These are phyloP conservation scores for Thrips palmi DNA, from an alignment of 1,140 invertebrate genomes.

Conservation along the genomic window DNA sequence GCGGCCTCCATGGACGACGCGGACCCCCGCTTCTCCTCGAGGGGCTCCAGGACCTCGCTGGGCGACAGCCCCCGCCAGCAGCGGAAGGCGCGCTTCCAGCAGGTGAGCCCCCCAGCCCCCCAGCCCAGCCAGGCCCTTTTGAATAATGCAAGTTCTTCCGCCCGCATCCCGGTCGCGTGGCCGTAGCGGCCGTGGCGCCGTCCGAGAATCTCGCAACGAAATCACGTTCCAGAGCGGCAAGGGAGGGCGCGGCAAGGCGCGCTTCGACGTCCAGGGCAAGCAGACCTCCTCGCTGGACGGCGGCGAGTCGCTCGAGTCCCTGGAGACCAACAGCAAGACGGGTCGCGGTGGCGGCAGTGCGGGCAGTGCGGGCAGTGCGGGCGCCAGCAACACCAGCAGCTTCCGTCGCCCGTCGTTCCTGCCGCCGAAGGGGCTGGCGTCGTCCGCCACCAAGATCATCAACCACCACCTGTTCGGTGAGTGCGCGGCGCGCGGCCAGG, in stretches of 20 bases:
- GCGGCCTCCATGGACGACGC: slow-evolving; percentile 31
- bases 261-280: no score
- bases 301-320: no score
- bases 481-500: slow-evolving; percentile 30
- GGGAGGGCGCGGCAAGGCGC: slow-evolving; percentile 25
- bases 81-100: slow-evolving; percentile 69
- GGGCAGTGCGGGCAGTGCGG: no score
- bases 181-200: slow-evolving; percentile 17
- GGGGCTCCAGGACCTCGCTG: slow-evolving; percentile 37
- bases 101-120: slow-evolving; percentile 36
- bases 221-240: slow-evolving; percentile 31
- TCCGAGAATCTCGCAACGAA: not conserved
- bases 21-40: slow-evolving; percentile 28
- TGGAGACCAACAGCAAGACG: no score
- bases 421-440: slow-evolving; percentile 42
- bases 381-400: no score
- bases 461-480: slow-evolving; percentile 55
- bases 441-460: slow-evolving; percentile 44
- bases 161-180: no score
- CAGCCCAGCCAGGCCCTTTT: no score
- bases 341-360: no score
- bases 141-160: no score
- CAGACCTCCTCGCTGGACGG: no score
- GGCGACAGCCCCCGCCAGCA: slow-evolving; percentile 56
- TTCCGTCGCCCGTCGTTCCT: slow-evolving; percentile 36